phyloP scores from a whole-genome alignment of 1,140 invertebrate genomes.

The Copidosoma floridanum region DNA sequence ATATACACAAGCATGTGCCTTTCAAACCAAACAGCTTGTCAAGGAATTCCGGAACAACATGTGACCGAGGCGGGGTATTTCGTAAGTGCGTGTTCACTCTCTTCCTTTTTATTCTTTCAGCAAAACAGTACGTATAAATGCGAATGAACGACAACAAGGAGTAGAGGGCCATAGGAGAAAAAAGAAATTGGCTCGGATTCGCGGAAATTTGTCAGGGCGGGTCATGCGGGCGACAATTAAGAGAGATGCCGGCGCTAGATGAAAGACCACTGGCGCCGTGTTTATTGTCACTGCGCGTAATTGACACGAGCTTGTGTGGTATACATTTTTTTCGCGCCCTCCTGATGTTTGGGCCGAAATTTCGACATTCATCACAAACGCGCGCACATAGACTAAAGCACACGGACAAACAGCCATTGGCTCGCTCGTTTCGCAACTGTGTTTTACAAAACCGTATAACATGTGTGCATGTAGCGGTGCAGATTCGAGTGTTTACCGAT shows the following conservation, averaged over 20 bases:
- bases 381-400: background rate
- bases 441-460: too few relatives aligned
- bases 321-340: background rate
- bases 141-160: background rate
- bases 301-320: background rate
- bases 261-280: slow-evolving; percentile 3
- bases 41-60: slow-evolving; percentile 1
- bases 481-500: slow-evolving; percentile 28
- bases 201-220: slow-evolving; percentile 11
- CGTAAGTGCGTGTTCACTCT: too few relatives aligned
- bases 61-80: too few relatives aligned
- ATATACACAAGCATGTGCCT: too few relatives aligned
- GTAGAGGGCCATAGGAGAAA: background rate
- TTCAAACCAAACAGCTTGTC: background rate
- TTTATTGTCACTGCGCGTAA: background rate
- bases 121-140: too few relatives aligned
- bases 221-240: background rate
- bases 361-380: background rate
- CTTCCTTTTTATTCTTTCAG: too few relatives aligned
- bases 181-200: background rate
- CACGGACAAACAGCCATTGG: too few relatives aligned
- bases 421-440: too few relatives aligned
- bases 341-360: background rate
- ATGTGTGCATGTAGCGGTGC: too few relatives aligned
- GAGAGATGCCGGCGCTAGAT: background rate